Conservation (phyloP, 1,140 invertebrate genomes). For the Drosophila sturtevanti region DNA sequence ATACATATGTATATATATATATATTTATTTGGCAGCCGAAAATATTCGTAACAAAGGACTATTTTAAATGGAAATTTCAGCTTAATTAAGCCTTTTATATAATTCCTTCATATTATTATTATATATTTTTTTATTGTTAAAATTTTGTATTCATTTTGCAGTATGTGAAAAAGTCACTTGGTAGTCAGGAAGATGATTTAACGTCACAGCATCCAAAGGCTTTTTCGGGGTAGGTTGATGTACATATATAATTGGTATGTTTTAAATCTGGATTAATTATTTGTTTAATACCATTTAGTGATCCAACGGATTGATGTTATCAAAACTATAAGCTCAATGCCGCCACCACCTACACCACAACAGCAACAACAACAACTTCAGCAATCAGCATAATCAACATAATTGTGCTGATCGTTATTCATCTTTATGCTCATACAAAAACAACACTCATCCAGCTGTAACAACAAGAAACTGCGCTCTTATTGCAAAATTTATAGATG, state of each 20-base stretch:
- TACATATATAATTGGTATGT: neutral
- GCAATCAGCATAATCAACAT: conserved; percentile 2
- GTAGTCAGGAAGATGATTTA: conserved; percentile 87
- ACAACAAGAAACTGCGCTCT: conserved; percentile 48
- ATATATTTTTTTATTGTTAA: too few species aligned
- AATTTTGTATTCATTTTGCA: conserved; percentile 73
- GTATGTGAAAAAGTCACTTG: conserved; percentile 90
- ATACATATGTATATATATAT: too few species aligned
- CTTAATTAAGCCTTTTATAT: neutral
- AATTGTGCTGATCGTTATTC: conserved; percentile 16
- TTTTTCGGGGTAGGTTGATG: conserved; percentile 72
- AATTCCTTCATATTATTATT: neutral
- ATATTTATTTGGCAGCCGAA: too few species aligned
- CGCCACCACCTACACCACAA: conserved; percentile 12
- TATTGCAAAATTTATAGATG: conserved; percentile 63
- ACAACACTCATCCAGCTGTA: conserved; percentile 31
- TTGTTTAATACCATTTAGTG: conserved; percentile 37
- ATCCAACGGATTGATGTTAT: conserved; percentile 80
- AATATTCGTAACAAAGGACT: too few species aligned
- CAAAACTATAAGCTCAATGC: conserved; percentile 16
- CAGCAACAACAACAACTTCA: conserved; percentile 27
- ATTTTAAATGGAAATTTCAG: too few species aligned
- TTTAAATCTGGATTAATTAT: neutral
- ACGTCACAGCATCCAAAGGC: conserved; percentile 84
- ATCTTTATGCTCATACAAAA: conserved; percentile 42